Conservation (phyloP, 1,140 invertebrate species). For the Pogonognathellus flavescens region DNA sequence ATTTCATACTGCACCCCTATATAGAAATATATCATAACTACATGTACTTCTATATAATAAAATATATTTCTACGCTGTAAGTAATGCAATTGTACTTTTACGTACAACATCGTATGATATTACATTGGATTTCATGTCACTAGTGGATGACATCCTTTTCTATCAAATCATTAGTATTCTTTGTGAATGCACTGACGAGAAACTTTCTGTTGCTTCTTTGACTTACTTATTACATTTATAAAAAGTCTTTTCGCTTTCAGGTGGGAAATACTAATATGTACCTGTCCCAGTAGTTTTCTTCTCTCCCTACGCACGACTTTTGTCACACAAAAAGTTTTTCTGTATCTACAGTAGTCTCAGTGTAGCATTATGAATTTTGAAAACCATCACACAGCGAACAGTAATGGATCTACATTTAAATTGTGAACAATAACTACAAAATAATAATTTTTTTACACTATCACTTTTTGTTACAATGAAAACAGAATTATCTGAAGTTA, state of each 20-base stretch:
- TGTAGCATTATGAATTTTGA: too few relatives aligned
- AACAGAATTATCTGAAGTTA: too few relatives aligned
- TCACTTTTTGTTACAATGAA: too few relatives aligned
- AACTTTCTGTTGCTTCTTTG: constrained; percentile 28
- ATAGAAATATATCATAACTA: background rate
- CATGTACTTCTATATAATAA: background rate
- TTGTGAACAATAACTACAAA: too few relatives aligned
- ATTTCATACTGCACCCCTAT: background rate
- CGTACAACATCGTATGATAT: background rate
- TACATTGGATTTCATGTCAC: background rate
- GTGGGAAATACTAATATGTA: constrained; percentile 1
- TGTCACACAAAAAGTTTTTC: background rate
- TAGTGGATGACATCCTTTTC: constrained; percentile 6
- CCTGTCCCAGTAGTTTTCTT: too few relatives aligned
- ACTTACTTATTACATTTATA: background rate
- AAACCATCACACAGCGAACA: too few relatives aligned
- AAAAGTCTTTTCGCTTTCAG: background rate
- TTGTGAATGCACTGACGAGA: background rate
- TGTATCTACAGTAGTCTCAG: background rate
- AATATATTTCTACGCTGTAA: background rate
- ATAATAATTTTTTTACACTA: too few relatives aligned
- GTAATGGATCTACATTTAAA: too few relatives aligned
- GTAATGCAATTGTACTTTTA: too few relatives aligned
- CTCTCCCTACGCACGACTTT: background rate
- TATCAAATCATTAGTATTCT: constrained; percentile 33